Evolutionary conservation across 2,888 invertebrate genomes (phyloP).

Genomic region (Machimus rusticus): DNA sequence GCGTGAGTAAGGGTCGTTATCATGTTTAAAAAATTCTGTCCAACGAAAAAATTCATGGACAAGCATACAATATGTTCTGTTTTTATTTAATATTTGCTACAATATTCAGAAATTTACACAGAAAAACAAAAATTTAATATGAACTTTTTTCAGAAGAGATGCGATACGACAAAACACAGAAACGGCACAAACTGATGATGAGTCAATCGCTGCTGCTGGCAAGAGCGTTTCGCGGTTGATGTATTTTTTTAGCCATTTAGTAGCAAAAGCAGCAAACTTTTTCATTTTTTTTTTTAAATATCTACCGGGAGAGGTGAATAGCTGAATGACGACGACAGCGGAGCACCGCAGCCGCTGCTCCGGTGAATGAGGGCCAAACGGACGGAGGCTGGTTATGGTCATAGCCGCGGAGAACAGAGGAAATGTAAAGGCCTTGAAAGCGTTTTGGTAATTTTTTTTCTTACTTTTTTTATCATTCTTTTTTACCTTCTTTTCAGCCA

Average conservation of each 20-base stretch:
- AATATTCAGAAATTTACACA: background rate
- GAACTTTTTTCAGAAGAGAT: background rate
- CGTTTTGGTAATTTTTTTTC: conserved; percentile 12
- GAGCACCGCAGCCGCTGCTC: background rate
- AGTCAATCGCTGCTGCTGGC: background rate
- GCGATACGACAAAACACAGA: background rate
- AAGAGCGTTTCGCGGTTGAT: conserved; percentile 26
- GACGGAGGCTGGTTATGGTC: conserved; percentile 26
- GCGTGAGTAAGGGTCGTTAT: background rate
- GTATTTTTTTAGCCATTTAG: conserved; percentile 32
- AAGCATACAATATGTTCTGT: background rate
- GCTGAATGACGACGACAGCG: background rate
- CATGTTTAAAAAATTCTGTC: background rate
- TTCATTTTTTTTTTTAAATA: background rate
- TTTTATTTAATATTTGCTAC: background rate
- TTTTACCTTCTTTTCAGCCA: background rate
- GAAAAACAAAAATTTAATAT: background rate
- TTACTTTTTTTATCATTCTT: background rate
- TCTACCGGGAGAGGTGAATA: conserved; percentile 15
- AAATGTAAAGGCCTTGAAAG: conserved; percentile 27
- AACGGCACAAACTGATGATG: conserved; percentile 19
- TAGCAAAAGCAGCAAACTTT: background rate
- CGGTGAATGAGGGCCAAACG: background rate
- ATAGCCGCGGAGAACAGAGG: conserved; percentile 17
- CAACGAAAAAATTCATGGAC: background rate